Percentiles rank a stretch among this genome's conserved stretches.
These are phyloP conservation scores for Choristoneura rosaceana DNA, from an alignment of 2,888 invertebrate genomes.

Conservation along the genomic window DNA sequence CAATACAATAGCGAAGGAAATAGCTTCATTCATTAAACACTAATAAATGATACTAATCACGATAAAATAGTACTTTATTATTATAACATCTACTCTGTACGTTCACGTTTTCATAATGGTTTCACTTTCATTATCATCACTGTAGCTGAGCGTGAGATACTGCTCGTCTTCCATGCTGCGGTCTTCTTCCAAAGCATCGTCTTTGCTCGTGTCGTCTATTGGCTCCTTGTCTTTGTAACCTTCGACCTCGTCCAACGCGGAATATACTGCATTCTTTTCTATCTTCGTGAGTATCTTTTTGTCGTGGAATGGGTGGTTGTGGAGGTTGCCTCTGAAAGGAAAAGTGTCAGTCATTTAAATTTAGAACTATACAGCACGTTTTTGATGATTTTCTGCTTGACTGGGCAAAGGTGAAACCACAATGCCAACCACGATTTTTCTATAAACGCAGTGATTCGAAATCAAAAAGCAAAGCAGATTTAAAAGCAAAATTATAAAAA, in stretches of 20 bases:
- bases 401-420: too few species aligned
- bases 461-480: too few species aligned
- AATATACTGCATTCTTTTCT: constrained; percentile 75
- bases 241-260: constrained; percentile 65
- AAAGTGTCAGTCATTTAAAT: background rate
- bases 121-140: constrained; percentile 26
- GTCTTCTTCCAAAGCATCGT: constrained; percentile 47
- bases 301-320: constrained; percentile 80
- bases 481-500: too few species aligned
- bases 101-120: constrained; percentile 23
- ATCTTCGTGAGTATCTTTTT: constrained; percentile 78
- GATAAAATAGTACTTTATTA: constrained; percentile 2
- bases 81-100: background rate
- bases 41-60: too few species aligned
- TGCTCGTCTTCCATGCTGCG: background rate
- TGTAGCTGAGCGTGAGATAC: constrained; percentile 26
- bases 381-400: too few species aligned
- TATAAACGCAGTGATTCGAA: too few species aligned
- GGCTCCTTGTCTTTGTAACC: constrained; percentile 55
- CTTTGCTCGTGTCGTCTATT: constrained; percentile 35
- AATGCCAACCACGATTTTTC: too few species aligned
- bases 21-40: too few species aligned
- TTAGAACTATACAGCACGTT: too few species aligned
- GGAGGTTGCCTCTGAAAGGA: constrained; percentile 70
- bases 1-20: too few species aligned